These are phyloP conservation scores for Berghia stephanieae DNA, from an alignment of 1,140 invertebrate genomes.

Conservation along the genomic window DNA sequence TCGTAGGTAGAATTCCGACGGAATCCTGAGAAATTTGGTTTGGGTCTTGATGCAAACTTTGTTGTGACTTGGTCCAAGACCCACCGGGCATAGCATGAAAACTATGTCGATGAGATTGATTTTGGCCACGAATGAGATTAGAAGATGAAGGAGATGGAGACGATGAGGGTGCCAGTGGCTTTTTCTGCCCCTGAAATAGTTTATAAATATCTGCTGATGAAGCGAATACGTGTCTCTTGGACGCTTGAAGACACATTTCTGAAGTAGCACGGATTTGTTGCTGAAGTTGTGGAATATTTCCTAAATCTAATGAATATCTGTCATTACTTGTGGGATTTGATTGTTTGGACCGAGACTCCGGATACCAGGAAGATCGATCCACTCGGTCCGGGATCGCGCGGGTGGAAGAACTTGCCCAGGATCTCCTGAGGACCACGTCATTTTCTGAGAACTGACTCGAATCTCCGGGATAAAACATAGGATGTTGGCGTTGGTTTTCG, in stretches of 20 bases:
- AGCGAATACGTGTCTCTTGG: conserved; percentile 26
- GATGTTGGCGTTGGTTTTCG: too few species aligned
- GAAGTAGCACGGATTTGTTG: conserved; percentile 29
- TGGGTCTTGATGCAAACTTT: too few species aligned
- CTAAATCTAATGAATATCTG: conserved; percentile 18
- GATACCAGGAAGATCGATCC: conserved; percentile 17
- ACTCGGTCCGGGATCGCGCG: background rate
- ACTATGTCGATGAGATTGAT: too few species aligned
- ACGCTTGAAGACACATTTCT: conserved; percentile 29
- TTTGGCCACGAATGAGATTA: too few species aligned
- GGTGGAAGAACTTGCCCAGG: background rate
- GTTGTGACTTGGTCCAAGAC: too few species aligned
- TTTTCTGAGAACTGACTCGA: too few species aligned
- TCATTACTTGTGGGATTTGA: background rate
- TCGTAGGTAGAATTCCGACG: too few species aligned
- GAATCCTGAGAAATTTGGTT: too few species aligned
- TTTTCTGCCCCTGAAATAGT: conserved; percentile 20
- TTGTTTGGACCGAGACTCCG: background rate
- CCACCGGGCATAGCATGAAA: too few species aligned
- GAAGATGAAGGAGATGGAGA: too few species aligned
- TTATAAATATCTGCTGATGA: conserved; percentile 32
- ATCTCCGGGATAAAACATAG: too few species aligned
- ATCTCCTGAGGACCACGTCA: background rate
- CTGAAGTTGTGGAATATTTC: conserved; percentile 24
- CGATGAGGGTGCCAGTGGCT: background rate